Base-by-base conservation (phyloP, 2,113 vertebrate genomes). In the Macquaria australasica region DNA sequence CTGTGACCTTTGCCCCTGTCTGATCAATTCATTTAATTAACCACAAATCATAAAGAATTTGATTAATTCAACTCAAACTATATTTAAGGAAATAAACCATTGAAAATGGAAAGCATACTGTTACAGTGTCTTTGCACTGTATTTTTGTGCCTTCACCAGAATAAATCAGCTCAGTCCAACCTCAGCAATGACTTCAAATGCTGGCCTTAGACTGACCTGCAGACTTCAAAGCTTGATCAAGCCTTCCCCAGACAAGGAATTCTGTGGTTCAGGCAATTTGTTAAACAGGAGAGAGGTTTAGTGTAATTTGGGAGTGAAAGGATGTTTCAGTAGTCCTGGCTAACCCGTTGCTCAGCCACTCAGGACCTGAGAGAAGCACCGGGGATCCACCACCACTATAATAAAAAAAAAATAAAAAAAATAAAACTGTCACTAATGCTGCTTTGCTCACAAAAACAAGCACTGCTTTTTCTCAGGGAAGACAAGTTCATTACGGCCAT, bases 171-270 rank as follows among this genome's bases (percentile, higher is more conserved):
- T 84, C 77, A 67, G 64, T 88, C 83, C 70, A 92, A 79, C 82
- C 83, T 81, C 85, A 81, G 88, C 88, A 79, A 55, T 87, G 91
- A 91, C 88, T 94, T 94, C 87, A 92, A 90, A 92, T 89, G 77
- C 84, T 94, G 87, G 88, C 94, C 95, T 89, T 81, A 84, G 72
- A 90, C 90, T 96, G 96, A 95, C 95, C 94, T 92, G 87, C 68
- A 88, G 69, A 95, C 94, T 94, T 96, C 94, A 96, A 95, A 95
- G 95, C 89, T 77, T 85, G 88, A 94, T 91, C 90, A 89, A 92
- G 87, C 81, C 81, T 94, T 93, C 85, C 79, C 89, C 87, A 93
- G 92, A 95, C 94, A 91, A 90, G 92, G 79, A 92, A 90, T 88
- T 90, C 88, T 88, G 85, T 92, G 91, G 87, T 91, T 93, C 85